Percentiles rank a stretch among this genome's conserved stretches.
Conservation (phyloP, 2,888 invertebrate species). For the Macrostomum cliftonense region DNA sequence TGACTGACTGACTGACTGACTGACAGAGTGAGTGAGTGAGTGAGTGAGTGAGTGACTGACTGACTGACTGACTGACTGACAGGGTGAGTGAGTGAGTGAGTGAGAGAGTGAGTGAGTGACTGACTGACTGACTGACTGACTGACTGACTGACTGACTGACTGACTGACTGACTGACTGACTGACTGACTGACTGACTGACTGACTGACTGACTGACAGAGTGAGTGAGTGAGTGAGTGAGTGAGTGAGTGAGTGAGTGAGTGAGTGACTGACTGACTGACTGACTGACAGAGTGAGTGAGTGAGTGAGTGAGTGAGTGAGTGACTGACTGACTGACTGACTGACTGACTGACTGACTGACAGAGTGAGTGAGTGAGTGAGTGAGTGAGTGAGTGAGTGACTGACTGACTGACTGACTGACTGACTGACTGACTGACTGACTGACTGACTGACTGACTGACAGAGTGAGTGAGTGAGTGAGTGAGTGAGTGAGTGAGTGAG, state of each 20-base stretch:
- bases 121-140: no score
- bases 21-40: background rate
- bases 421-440: background rate
- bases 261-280: background rate
- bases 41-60: background rate
- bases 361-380: no score
- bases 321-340: background rate
- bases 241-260: background rate
- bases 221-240: background rate
- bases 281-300: background rate
- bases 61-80: background rate
- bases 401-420: background rate
- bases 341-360: background rate
- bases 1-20: no score
- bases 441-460: background rate
- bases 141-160: no score
- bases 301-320: background rate
- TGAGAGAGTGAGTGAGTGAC: no score
- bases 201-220: background rate
- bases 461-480: background rate
- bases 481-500: background rate
- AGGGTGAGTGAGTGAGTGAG: no score
- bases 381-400: no score
- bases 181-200: background rate
- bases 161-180: background rate